A percentile compares a stretch with the other conserved stretches of the same genome.
phyloP scores from a whole-genome alignment of 2,113 vertebrate genomes.

The Xenopus tropicalis region DNA sequence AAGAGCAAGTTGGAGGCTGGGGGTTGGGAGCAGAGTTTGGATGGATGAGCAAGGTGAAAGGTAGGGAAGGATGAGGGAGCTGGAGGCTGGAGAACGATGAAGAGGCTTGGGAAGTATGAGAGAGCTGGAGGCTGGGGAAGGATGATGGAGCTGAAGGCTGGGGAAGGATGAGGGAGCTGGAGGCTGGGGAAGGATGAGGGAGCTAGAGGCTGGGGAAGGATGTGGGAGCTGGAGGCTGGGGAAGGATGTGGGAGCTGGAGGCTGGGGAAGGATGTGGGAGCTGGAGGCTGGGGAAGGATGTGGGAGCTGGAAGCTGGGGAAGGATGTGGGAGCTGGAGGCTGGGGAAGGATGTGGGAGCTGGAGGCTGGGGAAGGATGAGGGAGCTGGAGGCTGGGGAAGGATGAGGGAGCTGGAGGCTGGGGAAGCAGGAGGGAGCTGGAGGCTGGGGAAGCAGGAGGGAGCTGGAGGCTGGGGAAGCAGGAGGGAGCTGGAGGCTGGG shows the following conservation, averaged over 20 bases:
- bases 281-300: background rate
- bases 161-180: no score
- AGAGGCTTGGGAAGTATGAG: no score
- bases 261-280: background rate
- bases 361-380: background rate
- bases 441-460: no score
- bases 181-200: background rate
- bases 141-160: no score
- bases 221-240: background rate
- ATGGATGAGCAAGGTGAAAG: no score
- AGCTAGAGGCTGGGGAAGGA: background rate
- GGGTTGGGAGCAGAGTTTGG: no score
- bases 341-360: background rate
- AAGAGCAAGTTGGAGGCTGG: no score
- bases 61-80: no score
- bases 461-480: background rate
- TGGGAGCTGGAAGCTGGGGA: background rate
- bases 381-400: background rate
- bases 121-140: no score
- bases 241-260: background rate
- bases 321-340: no score
- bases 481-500: background rate
- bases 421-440: background rate
- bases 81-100: no score
- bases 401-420: background rate